Evolutionary conservation across 2,797 vertebrate species (phyloP).

Genomic region (Acridotheres tristis): DNA sequence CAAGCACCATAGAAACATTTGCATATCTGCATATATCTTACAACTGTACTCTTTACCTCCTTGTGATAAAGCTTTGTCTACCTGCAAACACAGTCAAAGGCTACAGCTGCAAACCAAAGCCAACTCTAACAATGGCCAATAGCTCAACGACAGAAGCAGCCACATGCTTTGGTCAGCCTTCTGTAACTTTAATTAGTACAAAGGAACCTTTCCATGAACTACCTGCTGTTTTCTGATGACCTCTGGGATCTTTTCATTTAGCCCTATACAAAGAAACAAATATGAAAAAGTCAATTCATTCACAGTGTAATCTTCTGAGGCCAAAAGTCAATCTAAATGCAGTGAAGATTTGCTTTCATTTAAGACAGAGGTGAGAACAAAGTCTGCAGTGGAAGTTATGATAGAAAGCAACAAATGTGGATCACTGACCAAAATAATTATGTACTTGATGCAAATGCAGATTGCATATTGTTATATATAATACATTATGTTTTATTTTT

Average conservation of each 20-base stretch:
- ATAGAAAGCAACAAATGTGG: constrained; percentile 94
- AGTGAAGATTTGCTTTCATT: constrained; percentile 85
- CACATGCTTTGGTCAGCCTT: constrained; percentile 93
- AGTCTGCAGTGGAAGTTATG: constrained; percentile 82
- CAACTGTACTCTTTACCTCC: constrained; percentile 98
- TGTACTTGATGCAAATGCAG: constrained; percentile 97
- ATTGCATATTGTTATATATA: constrained; percentile 91
- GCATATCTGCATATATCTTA: constrained; percentile 95
- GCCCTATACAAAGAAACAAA: constrained; percentile 94
- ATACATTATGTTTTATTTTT: constrained; percentile 77
- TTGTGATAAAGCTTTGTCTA: constrained; percentile 99
- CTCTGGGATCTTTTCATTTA: constrained; percentile 99
- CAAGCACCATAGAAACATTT: constrained; percentile 91
- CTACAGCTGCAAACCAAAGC: constrained; percentile 99
- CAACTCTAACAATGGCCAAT: constrained; percentile 99
- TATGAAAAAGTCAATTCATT: constrained; percentile 83
- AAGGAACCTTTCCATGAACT: constrained; percentile 98
- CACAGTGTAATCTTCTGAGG: constrained; percentile 88
- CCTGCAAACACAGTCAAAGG: constrained; percentile 99
- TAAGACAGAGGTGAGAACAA: constrained; percentile 84
- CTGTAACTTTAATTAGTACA: constrained; percentile 99
- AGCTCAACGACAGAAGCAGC: constrained; percentile 97
- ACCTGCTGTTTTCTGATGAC: constrained; percentile 96
- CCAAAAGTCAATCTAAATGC: constrained; percentile 85
- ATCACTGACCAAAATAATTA: constrained; percentile 97